These are phyloP conservation scores for Bombus balteatus DNA, from an alignment of 1,140 invertebrate genomes.

Conservation along the genomic window DNA sequence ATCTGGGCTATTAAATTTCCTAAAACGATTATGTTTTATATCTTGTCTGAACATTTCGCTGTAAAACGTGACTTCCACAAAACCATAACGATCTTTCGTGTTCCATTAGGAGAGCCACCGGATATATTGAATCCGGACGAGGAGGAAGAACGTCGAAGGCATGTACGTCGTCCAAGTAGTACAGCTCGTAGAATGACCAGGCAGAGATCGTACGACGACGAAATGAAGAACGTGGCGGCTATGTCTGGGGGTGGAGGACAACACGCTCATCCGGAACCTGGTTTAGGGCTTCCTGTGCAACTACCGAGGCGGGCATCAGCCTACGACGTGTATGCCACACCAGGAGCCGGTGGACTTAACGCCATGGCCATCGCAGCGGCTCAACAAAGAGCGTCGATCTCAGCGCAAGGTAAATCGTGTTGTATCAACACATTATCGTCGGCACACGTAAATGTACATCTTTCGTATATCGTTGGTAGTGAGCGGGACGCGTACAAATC, in stretches of 20 bases:
- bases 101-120: not conserved
- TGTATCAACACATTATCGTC: not conserved
- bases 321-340: slow-evolving; percentile 88
- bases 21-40: too few relatives aligned
- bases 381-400: slow-evolving; percentile 78
- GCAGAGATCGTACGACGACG: slow-evolving; percentile 92
- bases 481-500: too few relatives aligned
- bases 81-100: not conserved
- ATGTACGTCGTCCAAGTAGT: slow-evolving; percentile 65
- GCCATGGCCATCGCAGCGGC: slow-evolving; percentile 74
- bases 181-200: slow-evolving; percentile 85
- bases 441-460: too few relatives aligned
- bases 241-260: slow-evolving; percentile 65
- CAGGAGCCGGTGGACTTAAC: slow-evolving; percentile 71
- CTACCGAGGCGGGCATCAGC: slow-evolving; percentile 90
- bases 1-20: too few relatives aligned
- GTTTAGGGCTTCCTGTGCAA: slow-evolving; percentile 85
- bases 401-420: slow-evolving; percentile 73
- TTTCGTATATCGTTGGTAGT: too few relatives aligned
- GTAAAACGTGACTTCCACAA: too few relatives aligned
- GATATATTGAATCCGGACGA: slow-evolving; percentile 68
- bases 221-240: slow-evolving; percentile 83
- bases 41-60: not conserved
- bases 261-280: slow-evolving; percentile 78
- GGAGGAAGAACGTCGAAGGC: slow-evolving; percentile 74